A percentile compares a stretch with the other conserved stretches of the same genome.
These are phyloP conservation scores for Neolamprologus kungweensis DNA, from an alignment of 2,113 vertebrate genomes.

Conservation along the genomic window DNA sequence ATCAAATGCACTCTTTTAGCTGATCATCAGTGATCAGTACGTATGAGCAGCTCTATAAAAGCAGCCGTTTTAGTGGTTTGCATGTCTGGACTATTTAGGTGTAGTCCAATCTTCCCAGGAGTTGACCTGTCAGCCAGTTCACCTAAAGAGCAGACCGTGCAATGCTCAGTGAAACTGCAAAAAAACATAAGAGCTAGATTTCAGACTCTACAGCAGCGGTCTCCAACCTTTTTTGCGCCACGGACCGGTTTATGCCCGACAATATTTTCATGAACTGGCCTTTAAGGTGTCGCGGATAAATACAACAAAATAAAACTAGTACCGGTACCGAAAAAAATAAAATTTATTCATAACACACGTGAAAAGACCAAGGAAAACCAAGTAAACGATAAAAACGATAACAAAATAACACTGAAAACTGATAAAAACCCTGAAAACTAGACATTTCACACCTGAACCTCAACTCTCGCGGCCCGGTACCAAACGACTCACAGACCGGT, in stretches of 20 bases:
- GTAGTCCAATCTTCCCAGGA: neutral
- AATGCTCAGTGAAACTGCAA: neutral
- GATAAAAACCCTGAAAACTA: too few relatives aligned
- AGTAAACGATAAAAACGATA: too few relatives aligned
- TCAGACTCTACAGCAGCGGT: neutral
- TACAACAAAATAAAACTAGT: too few relatives aligned
- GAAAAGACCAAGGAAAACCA: too few relatives aligned
- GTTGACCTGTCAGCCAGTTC: neutral
- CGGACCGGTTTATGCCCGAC: too few relatives aligned
- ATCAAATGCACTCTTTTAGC: neutral
- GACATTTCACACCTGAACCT: too few relatives aligned
- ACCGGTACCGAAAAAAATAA: too few relatives aligned
- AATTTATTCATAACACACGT: rapidly evolving
- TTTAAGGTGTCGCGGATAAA: too few relatives aligned
- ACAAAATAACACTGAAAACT: too few relatives aligned
- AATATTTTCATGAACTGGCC: too few relatives aligned
- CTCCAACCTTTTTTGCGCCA: too few relatives aligned
- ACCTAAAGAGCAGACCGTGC: neutral
- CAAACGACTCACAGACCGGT: rapidly evolving
- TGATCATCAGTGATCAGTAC: neutral
- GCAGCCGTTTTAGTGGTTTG: neutral
- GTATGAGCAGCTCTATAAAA: neutral
- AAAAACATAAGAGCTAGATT: neutral
- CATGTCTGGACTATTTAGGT: neutral
- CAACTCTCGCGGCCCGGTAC: rapidly evolving